Evolutionary conservation across 2,113 vertebrate genomes (phyloP), one percentile per base, ranked within the genome.

Genomic region (Opisthocomus hoazin): DNA sequence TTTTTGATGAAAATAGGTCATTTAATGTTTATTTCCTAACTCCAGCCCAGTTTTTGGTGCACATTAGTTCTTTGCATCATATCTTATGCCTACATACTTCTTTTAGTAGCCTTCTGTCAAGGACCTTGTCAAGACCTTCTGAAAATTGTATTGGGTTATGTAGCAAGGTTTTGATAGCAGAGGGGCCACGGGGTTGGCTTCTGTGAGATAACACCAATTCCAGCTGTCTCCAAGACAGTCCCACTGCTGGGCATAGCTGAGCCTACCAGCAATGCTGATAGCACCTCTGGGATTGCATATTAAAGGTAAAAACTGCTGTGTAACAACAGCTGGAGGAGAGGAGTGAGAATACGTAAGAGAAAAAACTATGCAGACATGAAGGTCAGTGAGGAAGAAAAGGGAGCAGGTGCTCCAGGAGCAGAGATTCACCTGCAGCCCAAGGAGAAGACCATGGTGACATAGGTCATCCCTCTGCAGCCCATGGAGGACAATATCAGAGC

Each of bases 261-360:
- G 34, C 66, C 15, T 12, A 13, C 26, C 23, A 23, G 5, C 10
- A 11, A 63, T 36, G 27, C 20, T 89, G 71, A 45, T 41, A 80
- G n/a, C 3, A 3, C 7, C 37, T 50, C 32, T 54, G 22, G 7
- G 11, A 30, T 54, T 41, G 50, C 0, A 0, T 13, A 24, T 46
- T 20, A 75, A 43, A 29, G 9, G 36, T 27, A 14, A 78, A 74
- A 80, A 64, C 15, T 12, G 15, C 5, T 50, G 30, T 1, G 0
- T 11, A 36, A 60, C 32, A 30, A 24, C 18, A 74, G 3, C 4
- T 64, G 50, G 21, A 36, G 74, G 19, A 41, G 6, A 54, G 8
- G 16, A 61, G 2, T 27, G 30, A 48, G 14, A 63, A n/a, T 11
- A 27, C 6, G 4, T 11, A 9, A 34, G 8, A 70, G 29, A 79